phyloP scores from a whole-genome alignment of 2,113 vertebrate genomes.

The Cyanoliseus patagonus region DNA sequence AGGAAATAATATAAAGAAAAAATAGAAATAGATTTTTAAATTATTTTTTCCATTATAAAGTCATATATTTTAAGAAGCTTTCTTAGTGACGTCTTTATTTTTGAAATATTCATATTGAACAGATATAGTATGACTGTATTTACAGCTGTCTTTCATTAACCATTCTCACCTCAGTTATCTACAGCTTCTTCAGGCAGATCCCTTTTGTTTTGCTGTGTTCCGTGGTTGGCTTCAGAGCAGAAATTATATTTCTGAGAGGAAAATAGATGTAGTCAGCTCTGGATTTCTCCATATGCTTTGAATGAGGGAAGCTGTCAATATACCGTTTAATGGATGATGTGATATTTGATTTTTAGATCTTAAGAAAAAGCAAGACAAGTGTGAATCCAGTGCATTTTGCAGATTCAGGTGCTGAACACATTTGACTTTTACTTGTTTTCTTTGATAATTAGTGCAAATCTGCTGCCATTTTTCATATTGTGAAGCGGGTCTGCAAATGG shows the following conservation, averaged over 20 bases:
- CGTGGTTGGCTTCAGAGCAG: neutral
- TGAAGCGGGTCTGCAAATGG: neutral
- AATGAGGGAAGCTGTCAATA: neutral
- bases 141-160: neutral
- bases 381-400: neutral
- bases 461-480: neutral
- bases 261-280: neutral
- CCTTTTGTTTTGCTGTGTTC: neutral
- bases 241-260: neutral
- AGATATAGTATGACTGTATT: neutral
- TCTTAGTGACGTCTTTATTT: neutral
- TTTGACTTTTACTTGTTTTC: neutral
- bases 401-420: neutral
- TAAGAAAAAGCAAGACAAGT: neutral
- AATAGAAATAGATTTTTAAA: accelerated
- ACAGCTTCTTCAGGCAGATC: neutral
- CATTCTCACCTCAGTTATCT: neutral
- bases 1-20: neutral
- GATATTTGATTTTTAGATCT: neutral
- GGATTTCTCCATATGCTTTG: neutral
- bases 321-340: neutral
- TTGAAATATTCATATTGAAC: neutral
- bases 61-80: neutral
- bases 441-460: neutral
- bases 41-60: neutral